Evolutionary conservation across 2,888 invertebrate genomes (phyloP).

Genomic region (Drosophila macrospina): DNA sequence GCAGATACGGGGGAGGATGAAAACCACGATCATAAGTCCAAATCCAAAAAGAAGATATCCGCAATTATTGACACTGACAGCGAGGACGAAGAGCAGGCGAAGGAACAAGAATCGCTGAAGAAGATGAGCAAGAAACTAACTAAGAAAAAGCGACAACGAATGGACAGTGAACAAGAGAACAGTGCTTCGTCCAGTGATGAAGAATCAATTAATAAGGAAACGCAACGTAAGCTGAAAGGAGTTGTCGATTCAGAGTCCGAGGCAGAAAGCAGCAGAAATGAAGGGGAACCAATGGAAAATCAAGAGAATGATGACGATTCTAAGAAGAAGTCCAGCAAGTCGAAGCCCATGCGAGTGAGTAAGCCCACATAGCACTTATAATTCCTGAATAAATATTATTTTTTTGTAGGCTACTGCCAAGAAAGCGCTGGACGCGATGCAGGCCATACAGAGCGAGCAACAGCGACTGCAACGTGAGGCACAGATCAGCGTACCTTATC

Average conservation of each 20-base stretch:
- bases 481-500: conserved; percentile 92
- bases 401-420: conserved; percentile 88
- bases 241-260: conserved; percentile 70
- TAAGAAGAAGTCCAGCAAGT: conserved; percentile 34
- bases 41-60: conserved; percentile 55
- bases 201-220: neutral
- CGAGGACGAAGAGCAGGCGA: conserved; percentile 49
- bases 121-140: conserved; percentile 25
- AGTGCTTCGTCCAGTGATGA: conserved; percentile 1
- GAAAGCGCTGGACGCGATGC: conserved; percentile 89
- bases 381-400: conserved; percentile 14
- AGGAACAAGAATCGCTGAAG: conserved; percentile 21
- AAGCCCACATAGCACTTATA: neutral
- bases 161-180: conserved; percentile 36
- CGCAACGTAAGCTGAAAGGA: conserved; percentile 46
- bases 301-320: conserved; percentile 3
- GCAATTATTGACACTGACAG: conserved; percentile 67
- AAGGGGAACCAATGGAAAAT: conserved; percentile 32
- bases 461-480: conserved; percentile 93
- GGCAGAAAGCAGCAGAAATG: conserved; percentile 37
- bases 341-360: conserved; percentile 66
- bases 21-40: neutral
- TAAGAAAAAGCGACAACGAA: conserved; percentile 35
- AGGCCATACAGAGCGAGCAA: conserved; percentile 93
- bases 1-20: neutral